Base-by-base conservation (phyloP, 2,797 vertebrate species). In the Lates japonicus region DNA sequence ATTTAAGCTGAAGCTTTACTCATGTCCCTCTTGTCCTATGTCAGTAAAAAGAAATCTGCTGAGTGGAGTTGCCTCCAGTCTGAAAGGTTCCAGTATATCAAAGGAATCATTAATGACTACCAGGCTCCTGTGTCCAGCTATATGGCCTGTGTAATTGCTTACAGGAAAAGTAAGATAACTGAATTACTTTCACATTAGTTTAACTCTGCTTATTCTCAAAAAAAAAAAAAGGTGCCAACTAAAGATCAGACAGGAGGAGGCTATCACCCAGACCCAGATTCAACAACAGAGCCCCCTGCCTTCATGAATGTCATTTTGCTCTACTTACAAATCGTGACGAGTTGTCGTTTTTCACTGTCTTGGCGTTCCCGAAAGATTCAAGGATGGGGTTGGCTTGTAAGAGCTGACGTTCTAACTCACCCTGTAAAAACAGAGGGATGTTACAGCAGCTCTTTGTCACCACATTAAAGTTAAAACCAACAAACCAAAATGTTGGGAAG, bases 301-400 rank as follows among this genome's bases (percentile, higher is more conserved):
- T 22, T n/a, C 29, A 29, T 49, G 19, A 62, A n/a, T 62, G 35
- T 19, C 0, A 49, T 10, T 65, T 8, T 42, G 67, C n/a, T 42
- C 9, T 64, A 92, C 98, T 97, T 96, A 99, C 98, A 89, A 99
- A 99, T 89, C 98, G 97, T 70, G 98, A 99, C 0, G 98, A 99
- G 91, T 99, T 99, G 95, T 99, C 98, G 17, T 99, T 99, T 92
- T 99, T 99, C 94, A 99, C 98, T 2, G 98, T 99, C 94, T 99
- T 99, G 16, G 98, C 98, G 3, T 99, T 99, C 74, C 98, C 98
- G 25, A 99, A 99, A 19, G 98, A 97, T 85, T 99, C 98, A 72
- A 99, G 94, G 82, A 99, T 99, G 85, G 98, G 98, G 90, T 99
- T 99, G 31, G 98, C 98, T 94, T 99, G 98, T 74, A 99, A 96